Base-by-base conservation (phyloP, 2,888 invertebrate species). In the Macrophya alboannulata region DNA sequence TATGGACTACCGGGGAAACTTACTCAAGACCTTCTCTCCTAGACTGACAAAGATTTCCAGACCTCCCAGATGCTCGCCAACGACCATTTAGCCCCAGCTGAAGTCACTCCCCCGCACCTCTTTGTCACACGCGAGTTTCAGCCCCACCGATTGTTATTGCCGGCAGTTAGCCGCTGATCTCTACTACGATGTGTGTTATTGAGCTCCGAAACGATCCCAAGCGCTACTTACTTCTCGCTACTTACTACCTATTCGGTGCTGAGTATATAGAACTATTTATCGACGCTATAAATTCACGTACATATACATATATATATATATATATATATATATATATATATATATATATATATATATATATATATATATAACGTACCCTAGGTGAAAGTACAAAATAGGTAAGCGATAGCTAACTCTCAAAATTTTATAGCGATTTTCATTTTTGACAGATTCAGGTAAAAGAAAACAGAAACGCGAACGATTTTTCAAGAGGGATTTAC, bases 141-240 rank as follows among this genome's bases (percentile, higher is more conserved):
- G 62, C 37, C 62, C 65, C 62, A 21, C 12, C 71, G 83, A 83
- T 83, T 71, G 83, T 83, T 83, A 83, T 83, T 71, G 83, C 51
- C 83, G 83, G 65, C 68, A 71, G 83, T 83, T 83, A 83, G 83
- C 83, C 68, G 83, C 83, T 71, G 83, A 83, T 83, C 83, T 83
- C 83, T 71, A 31, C 31, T 45, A 83, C 83, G 83, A 68, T 48
- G 83, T 71, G 68, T 71, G 83, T 83, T 83, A 83, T 83, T 81
- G 81, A 81, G 81, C 59, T 81, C 59, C 59, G 81, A 21, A 62
- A 81, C 81, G 81, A 43, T 81, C 25, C 43, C 21, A 37, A 43
- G 21, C 59, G 62, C 59, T 59, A 77, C 77, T 55, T 77, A 81
- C 81, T 81, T 81, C 81, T 62, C 43, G 48, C 81, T 62, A 40